phyloP scores from a whole-genome alignment of 2,113 vertebrate genomes.

The Plestiodon gilberti region DNA sequence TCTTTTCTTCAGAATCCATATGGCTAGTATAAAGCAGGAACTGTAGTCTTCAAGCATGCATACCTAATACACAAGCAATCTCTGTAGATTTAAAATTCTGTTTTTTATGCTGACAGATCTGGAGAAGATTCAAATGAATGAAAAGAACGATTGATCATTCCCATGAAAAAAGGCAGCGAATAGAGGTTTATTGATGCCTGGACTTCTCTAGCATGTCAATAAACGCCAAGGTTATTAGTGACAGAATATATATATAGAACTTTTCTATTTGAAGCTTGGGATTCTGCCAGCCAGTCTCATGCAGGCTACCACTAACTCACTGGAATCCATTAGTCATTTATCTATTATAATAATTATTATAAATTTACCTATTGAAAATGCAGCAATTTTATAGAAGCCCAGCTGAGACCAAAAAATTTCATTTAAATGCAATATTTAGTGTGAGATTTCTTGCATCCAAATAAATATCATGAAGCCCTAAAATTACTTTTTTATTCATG shows the following conservation, averaged over 20 bases:
- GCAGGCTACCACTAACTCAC: neutral
- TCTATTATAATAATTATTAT: neutral
- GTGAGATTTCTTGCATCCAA: neutral
- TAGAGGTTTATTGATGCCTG: neutral
- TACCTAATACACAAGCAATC: neutral
- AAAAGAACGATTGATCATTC: conserved; percentile 66
- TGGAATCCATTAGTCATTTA: neutral
- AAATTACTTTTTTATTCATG: neutral
- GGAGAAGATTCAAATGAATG: conserved; percentile 67
- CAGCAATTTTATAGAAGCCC: neutral
- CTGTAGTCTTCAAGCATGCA: neutral
- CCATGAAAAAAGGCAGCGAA: conserved; percentile 47
- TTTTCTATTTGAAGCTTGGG: neutral
- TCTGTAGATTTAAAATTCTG: neutral
- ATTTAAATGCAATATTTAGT: neutral
- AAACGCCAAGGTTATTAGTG: neutral
- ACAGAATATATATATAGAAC: neutral
- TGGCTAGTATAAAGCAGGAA: too few relatives aligned
- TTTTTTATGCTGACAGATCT: conserved; percentile 49
- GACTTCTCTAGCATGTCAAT: neutral
- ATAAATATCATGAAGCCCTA: neutral
- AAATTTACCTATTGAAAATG: neutral
- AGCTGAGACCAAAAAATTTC: neutral
- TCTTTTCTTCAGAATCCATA: too few relatives aligned
- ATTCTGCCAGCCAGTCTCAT: neutral